A percentile compares a stretch with the other conserved stretches of the same genome.
Conservation (phyloP, 2,888 invertebrate species). For the Ganaspis brasiliensis region DNA sequence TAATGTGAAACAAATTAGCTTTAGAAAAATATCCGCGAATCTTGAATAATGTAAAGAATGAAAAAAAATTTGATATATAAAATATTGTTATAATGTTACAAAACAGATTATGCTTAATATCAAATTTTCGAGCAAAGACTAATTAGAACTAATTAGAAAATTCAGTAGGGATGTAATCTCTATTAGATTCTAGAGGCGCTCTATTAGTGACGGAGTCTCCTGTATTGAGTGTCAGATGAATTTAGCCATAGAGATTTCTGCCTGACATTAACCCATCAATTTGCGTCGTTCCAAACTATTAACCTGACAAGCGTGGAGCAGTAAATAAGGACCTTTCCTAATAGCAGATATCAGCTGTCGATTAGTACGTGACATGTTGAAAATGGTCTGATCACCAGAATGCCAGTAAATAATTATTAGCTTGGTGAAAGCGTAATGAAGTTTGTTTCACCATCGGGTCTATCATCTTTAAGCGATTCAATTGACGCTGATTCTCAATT, state of each 20-base stretch:
- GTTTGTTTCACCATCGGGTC: neutral
- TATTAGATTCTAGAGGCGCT: conserved; percentile 15
- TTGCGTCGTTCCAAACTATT: conserved; percentile 27
- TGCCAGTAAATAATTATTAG: neutral
- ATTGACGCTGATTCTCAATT: neutral
- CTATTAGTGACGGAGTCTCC: neutral
- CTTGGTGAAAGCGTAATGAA: neutral
- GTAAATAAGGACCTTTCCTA: conserved; percentile 33
- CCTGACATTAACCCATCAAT: conserved; percentile 27
- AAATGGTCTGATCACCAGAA: neutral
- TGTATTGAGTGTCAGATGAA: conserved; percentile 15
- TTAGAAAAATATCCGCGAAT: too few relatives aligned
- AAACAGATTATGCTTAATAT: too few relatives aligned
- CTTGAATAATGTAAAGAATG: too few relatives aligned
- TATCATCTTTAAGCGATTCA: neutral
- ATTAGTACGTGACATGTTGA: neutral
- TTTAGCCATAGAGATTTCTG: conserved; percentile 8
- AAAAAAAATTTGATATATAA: too few relatives aligned
- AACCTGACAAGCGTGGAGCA: conserved; percentile 25
- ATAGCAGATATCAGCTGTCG: neutral
- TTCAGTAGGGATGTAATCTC: neutral
- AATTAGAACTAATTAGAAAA: too few relatives aligned
- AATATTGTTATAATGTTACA: too few relatives aligned
- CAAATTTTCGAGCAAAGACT: too few relatives aligned
- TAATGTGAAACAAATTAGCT: too few relatives aligned